These are phyloP conservation scores for Coturnix japonica DNA, from an alignment of 2,113 vertebrate species.

Conservation along the genomic window DNA sequence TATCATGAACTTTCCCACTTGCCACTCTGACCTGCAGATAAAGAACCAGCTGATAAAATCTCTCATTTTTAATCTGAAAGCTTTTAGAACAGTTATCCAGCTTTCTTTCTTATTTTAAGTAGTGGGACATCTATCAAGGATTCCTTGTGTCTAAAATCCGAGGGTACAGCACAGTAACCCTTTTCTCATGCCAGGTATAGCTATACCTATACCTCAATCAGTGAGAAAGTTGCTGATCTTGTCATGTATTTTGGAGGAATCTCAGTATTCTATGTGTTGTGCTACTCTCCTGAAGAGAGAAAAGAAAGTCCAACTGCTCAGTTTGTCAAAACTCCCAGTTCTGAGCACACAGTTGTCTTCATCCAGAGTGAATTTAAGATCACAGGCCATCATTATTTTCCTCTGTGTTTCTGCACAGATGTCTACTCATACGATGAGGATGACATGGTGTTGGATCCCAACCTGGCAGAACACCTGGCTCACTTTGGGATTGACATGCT, in stretches of 20 bases:
- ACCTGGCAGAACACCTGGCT: conserved; percentile 91
- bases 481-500: conserved; percentile 99
- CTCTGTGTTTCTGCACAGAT: conserved; percentile 74
- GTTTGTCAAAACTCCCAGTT: background rate
- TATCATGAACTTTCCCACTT: background rate
- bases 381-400: background rate
- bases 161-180: background rate
- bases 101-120: background rate
- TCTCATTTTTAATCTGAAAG: background rate
- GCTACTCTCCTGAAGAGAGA: background rate
- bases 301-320: background rate
- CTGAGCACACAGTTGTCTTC: background rate
- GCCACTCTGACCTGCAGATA: background rate
- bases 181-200: background rate
- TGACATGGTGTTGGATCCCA: conserved; percentile 97
- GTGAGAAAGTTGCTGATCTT: background rate
- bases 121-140: background rate
- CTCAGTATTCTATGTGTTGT: background rate
- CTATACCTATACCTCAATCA: background rate
- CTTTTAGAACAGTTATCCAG: background rate
- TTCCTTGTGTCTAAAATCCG: background rate
- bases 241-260: background rate
- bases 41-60: background rate
- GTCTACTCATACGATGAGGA: conserved; percentile 98
- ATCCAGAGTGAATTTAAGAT: background rate